A percentile compares a stretch with the other conserved stretches of the same genome.
These are phyloP conservation scores for Apamea monoglypha DNA, from an alignment of 2,888 invertebrate genomes.

Conservation along the genomic window DNA sequence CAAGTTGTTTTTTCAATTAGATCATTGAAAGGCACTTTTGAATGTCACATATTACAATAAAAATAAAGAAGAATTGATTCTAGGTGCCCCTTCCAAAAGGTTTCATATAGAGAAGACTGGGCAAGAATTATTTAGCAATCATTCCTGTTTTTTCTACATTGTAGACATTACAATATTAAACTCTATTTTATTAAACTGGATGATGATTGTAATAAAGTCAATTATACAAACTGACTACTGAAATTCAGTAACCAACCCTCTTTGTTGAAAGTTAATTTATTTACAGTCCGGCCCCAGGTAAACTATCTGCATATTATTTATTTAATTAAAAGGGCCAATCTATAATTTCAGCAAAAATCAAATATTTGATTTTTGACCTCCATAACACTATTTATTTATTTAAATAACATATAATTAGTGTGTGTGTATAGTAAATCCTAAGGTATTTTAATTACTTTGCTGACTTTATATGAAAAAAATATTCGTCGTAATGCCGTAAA, in stretches of 20 bases:
- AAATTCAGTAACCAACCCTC: neutral
- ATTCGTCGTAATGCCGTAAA: neutral
- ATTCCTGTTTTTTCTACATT: neutral
- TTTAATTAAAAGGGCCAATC: neutral
- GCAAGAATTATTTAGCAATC: too few species aligned
- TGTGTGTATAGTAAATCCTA: too few species aligned
- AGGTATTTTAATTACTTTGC: too few species aligned
- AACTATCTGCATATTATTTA: neutral
- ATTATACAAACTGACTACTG: neutral
- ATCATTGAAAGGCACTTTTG: too few species aligned
- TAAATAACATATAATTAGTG: too few species aligned
- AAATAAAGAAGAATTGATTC: too few species aligned
- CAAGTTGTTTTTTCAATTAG: too few species aligned
- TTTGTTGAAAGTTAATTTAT: neutral
- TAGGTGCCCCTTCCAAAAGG: neutral
- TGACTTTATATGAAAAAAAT: too few species aligned
- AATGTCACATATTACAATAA: too few species aligned
- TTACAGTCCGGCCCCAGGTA: neutral
- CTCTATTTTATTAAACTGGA: neutral
- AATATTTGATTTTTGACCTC: neutral
- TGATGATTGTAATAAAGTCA: too few species aligned
- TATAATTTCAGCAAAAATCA: neutral
- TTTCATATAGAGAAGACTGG: too few species aligned
- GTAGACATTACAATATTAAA: neutral
- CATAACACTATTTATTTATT: neutral